phyloP scores from a whole-genome alignment of 30 jellyfish, hydroid and myxozoan genomes.

The Cassiopea andromeda region DNA sequence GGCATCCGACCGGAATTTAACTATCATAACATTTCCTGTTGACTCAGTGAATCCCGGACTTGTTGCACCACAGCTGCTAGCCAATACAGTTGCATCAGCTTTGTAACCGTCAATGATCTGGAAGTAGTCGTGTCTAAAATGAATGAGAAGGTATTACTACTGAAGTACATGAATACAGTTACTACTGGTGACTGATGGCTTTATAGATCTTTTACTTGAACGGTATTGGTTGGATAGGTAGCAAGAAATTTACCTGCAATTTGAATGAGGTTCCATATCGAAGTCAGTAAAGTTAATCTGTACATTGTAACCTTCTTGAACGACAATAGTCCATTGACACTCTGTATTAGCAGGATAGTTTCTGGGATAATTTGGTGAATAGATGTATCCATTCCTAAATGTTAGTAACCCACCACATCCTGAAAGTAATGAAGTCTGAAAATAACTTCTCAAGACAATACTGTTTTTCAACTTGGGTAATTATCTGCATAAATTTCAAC shows the following conservation, averaged over 20 bases:
- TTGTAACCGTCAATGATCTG: slow-evolving; percentile 78
- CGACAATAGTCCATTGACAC: slow-evolving; percentile 69
- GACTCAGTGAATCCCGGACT: slow-evolving; percentile 47
- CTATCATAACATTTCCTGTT: slow-evolving; percentile 73
- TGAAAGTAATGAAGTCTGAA: neutral
- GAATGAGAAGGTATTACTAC: too few species aligned
- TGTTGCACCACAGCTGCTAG: slow-evolving; percentile 72
- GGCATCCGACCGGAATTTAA: slow-evolving; percentile 69
- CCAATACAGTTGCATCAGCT: slow-evolving; percentile 65
- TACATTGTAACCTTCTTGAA: slow-evolving; percentile 43
- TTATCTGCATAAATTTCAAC: too few species aligned
- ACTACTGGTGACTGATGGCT: too few species aligned
- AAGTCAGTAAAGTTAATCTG: slow-evolving; percentile 55
- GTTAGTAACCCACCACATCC: slow-evolving; percentile 77
- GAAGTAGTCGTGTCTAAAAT: slow-evolving; percentile 54
- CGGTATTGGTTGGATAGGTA: too few species aligned
- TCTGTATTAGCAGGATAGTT: slow-evolving; percentile 58
- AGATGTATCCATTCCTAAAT: slow-evolving; percentile 53
- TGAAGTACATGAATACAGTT: too few species aligned
- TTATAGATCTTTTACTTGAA: too few species aligned
- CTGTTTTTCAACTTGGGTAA: too few species aligned
- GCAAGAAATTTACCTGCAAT: slow-evolving; percentile 35
- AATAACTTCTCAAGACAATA: too few species aligned
- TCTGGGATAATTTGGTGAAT: slow-evolving; percentile 74
- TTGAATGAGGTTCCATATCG: slow-evolving; percentile 29